phyloP scores from a whole-genome alignment of 1,140 invertebrate genomes.

The Neodiprion lecontei region DNA sequence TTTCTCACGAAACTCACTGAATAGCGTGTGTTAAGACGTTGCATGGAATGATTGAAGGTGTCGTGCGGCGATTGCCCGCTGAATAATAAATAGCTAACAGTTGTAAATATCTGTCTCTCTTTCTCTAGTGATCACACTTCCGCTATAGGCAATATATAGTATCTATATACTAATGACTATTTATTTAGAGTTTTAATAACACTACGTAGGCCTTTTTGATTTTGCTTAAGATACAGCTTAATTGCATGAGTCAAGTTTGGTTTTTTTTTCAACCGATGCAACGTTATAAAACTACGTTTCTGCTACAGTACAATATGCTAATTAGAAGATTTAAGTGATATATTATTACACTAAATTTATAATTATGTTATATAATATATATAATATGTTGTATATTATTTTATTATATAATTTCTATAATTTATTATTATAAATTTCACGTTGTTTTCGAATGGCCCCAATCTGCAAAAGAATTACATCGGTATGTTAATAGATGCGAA shows the following conservation, averaged over 20 bases:
- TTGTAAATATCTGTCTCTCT: conserved; percentile 26
- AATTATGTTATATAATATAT: background rate
- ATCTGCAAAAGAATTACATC: conserved; percentile 43
- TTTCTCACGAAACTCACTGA: background rate
- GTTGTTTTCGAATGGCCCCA: conserved; percentile 58
- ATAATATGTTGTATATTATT: background rate
- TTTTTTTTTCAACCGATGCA: conserved; percentile 4
- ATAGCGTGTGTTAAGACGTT: background rate
- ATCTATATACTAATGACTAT: conserved; percentile 22
- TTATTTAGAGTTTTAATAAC: conserved; percentile 37
- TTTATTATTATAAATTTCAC: conserved; percentile 50
- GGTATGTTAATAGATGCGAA: too few species aligned
- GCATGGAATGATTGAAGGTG: conserved; percentile 19
- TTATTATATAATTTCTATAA: conserved; percentile 33
- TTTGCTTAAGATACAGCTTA: conserved; percentile 42
- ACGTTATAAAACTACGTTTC: conserved; percentile 23
- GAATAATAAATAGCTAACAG: conserved; percentile 28
- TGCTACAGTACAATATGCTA: conserved; percentile 26
- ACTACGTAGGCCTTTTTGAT: conserved; percentile 53
- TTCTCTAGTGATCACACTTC: conserved; percentile 29
- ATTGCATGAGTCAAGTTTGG: conserved; percentile 8
- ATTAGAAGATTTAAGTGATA: background rate
- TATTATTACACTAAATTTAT: conserved; percentile 23
- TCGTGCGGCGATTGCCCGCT: conserved; percentile 4
- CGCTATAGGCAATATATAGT: conserved; percentile 29